Conservation (phyloP, 92 coral and sea anemone species). For the Heteractis magnifica region DNA sequence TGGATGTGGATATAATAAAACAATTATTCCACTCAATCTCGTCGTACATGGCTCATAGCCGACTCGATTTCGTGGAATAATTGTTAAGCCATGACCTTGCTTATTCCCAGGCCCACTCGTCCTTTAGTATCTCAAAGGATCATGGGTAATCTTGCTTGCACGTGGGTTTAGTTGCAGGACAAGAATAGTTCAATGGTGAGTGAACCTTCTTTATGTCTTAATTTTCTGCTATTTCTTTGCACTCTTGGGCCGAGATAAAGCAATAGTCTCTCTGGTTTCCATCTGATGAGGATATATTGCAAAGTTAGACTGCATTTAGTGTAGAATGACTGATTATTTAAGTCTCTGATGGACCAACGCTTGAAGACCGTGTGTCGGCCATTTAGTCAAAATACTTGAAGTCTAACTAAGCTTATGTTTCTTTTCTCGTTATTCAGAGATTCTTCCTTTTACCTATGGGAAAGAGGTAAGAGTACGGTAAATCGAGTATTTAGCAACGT, state of each 20-base stretch:
- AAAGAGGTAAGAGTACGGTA: background rate
- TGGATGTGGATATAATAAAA: too few relatives aligned
- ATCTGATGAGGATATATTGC: conserved; percentile 31
- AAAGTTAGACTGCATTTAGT: conserved; percentile 47
- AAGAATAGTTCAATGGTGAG: background rate
- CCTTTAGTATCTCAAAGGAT: background rate
- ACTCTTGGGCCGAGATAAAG: background rate
- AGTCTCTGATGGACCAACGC: conserved; percentile 42
- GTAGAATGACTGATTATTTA: conserved; percentile 55
- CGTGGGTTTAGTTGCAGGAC: background rate
- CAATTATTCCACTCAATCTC: too few relatives aligned
- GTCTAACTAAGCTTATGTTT: background rate
- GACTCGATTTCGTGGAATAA: too few relatives aligned
- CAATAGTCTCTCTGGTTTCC: background rate
- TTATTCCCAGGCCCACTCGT: background rate
- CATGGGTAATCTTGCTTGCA: background rate
- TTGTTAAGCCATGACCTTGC: too few relatives aligned
- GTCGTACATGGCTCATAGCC: too few relatives aligned
- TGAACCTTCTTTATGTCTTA: background rate
- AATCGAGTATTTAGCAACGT: too few relatives aligned
- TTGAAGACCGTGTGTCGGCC: background rate
- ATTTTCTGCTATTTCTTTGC: background rate
- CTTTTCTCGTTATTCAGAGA: background rate
- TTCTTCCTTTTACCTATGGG: background rate
- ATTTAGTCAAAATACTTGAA: background rate